These are phyloP conservation scores for Sitta carolinensis DNA, from an alignment of 2,797 vertebrate species.

Conservation along the genomic window DNA sequence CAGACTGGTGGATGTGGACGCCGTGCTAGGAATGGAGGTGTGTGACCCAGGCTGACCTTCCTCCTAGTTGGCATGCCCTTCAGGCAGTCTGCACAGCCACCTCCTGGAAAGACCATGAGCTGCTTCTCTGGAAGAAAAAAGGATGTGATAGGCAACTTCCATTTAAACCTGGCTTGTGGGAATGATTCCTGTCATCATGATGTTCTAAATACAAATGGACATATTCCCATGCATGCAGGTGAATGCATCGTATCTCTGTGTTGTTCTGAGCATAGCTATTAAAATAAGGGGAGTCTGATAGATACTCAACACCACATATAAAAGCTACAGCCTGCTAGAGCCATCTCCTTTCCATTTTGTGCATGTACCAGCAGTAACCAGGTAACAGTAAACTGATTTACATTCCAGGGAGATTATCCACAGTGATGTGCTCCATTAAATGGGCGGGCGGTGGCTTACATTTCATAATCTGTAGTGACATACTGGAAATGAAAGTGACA, in stretches of 20 bases:
- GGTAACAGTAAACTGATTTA: conserved; percentile 53
- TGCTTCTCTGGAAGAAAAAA: background rate
- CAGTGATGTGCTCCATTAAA: background rate
- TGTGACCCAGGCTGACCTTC: background rate
- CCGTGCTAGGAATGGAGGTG: background rate
- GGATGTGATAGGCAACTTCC: background rate
- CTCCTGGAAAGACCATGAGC: background rate
- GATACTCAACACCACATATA: background rate
- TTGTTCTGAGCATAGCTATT: background rate
- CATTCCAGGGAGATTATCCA: background rate
- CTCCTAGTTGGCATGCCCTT: background rate
- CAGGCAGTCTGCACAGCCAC: rapidly evolving
- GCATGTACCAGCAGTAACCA: conserved; percentile 28
- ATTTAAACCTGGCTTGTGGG: background rate
- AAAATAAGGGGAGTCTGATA: background rate
- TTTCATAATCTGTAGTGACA: conserved; percentile 48
- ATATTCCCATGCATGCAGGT: background rate
- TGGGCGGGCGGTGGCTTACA: conserved; percentile 5
- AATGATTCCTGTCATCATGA: background rate
- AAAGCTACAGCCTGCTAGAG: background rate
- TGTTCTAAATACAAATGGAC: background rate
- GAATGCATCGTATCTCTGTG: background rate
- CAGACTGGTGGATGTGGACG: background rate
- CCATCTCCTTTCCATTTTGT: background rate
- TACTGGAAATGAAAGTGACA: conserved; percentile 37